These are phyloP conservation scores for Ochropacha duplaris DNA, from an alignment of 2,888 invertebrate species.

Conservation along the genomic window DNA sequence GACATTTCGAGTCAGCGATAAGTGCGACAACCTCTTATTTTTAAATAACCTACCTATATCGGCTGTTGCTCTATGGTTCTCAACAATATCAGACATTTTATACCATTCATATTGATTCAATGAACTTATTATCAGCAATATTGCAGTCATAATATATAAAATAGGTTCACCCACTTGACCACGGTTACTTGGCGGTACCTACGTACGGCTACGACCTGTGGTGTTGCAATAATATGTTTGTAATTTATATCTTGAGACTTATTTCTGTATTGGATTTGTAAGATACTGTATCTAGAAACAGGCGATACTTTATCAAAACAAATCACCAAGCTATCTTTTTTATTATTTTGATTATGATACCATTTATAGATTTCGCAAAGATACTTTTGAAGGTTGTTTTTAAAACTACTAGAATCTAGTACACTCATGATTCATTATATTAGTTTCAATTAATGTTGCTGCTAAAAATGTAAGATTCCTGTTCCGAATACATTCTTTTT, in stretches of 20 bases:
- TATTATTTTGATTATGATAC: too few species aligned
- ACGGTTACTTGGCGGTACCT: too few species aligned
- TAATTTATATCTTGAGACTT: slow-evolving; percentile 30
- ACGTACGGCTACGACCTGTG: slow-evolving; percentile 19
- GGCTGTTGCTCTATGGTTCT: too few species aligned
- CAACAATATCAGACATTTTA: slow-evolving; percentile 26
- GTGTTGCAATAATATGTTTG: slow-evolving; percentile 32
- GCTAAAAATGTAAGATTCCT: too few species aligned
- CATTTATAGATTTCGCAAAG: too few species aligned
- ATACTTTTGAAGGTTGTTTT: not conserved
- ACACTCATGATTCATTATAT: not conserved
- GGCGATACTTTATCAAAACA: not conserved
- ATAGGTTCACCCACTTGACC: slow-evolving; percentile 34
- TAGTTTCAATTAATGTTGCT: not conserved
- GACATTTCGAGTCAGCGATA: slow-evolving; percentile 14
- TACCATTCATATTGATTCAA: slow-evolving; percentile 44
- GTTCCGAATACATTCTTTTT: too few species aligned
- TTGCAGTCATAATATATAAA: slow-evolving; percentile 27
- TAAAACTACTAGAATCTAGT: too few species aligned
- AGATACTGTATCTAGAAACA: not conserved
- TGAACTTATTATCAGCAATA: slow-evolving; percentile 42
- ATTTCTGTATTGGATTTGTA: slow-evolving; percentile 14
- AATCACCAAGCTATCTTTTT: not conserved
- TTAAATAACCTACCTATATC: not conserved
- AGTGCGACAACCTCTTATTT: slow-evolving; percentile 32